Evolutionary conservation across 2,113 vertebrate genomes (phyloP).

Genomic region (Balaeniceps rex): DNA sequence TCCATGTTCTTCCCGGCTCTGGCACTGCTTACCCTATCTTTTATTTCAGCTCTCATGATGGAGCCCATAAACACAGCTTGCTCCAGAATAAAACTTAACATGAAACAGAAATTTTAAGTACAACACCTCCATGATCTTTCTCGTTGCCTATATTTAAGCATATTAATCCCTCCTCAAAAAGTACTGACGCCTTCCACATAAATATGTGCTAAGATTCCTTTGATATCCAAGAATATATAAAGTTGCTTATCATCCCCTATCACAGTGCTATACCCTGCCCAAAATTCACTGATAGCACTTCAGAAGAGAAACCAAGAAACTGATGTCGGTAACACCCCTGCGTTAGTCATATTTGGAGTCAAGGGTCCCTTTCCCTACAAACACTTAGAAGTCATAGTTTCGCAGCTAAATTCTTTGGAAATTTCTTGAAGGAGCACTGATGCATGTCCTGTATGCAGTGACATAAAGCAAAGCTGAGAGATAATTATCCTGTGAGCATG

Average conservation of each 20-base stretch:
- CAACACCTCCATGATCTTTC: not conserved
- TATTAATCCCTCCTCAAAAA: not conserved
- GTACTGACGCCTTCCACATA: not conserved
- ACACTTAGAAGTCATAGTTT: not conserved
- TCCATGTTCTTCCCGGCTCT: not conserved
- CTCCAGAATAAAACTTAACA: not conserved
- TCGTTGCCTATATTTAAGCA: not conserved
- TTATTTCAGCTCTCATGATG: not conserved
- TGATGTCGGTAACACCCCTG: not conserved
- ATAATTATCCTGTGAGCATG: constrained; percentile 9
- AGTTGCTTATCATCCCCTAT: not conserved
- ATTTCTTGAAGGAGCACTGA: not conserved
- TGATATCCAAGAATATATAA: not conserved
- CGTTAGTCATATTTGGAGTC: not conserved
- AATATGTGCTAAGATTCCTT: not conserved
- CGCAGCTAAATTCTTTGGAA: not conserved
- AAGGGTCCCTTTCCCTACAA: not conserved
- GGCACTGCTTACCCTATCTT: not conserved
- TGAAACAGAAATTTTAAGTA: not conserved
- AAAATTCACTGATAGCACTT: not conserved
- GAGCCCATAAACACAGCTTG: not conserved
- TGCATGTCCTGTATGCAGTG: not conserved
- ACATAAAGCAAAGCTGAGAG: not conserved
- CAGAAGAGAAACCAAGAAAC: not conserved
- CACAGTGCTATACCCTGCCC: not conserved